Percentiles rank a stretch among this genome's conserved stretches.
Conservation (phyloP, 1,140 invertebrate species). For the Prorops nasuta region DNA sequence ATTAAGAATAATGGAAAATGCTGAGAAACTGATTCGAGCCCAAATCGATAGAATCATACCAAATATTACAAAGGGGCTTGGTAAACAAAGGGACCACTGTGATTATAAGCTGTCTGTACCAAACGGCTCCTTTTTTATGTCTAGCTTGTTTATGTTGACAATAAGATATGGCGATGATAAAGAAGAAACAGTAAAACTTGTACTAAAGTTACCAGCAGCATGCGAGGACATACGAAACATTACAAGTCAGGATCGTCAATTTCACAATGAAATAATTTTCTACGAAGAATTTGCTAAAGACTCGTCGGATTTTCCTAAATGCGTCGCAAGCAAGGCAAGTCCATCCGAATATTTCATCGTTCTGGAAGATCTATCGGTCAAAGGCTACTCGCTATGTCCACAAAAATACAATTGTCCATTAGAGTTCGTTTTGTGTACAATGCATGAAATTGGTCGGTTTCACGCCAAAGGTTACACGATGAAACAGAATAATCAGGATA, state of each 20-base stretch:
- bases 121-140: slow-evolving; percentile 2
- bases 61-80: too few relatives aligned
- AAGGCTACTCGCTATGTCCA: slow-evolving; percentile 13
- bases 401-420: slow-evolving; percentile 14
- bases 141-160: slow-evolving; percentile 18
- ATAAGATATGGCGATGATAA: slow-evolving; percentile 9
- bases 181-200: neutral
- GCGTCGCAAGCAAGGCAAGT: slow-evolving; percentile 13
- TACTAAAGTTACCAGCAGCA: slow-evolving; percentile 15
- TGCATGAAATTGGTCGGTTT: slow-evolving; percentile 43
- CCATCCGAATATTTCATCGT: slow-evolving; percentile 26
- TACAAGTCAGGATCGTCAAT: slow-evolving; percentile 7
- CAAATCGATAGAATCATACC: too few relatives aligned
- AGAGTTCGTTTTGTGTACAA: slow-evolving; percentile 33
- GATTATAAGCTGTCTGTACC: slow-evolving; percentile 7
- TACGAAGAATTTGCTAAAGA: slow-evolving; percentile 18
- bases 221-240: rapidly evolving
- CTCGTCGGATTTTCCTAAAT: slow-evolving; percentile 17
- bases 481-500: slow-evolving; percentile 30
- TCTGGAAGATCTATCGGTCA: slow-evolving; percentile 33
- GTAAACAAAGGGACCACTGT: too few relatives aligned
- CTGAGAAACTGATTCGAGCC: too few relatives aligned
- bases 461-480: slow-evolving; percentile 44
- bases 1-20: too few relatives aligned
- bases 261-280: slow-evolving; percentile 42